A percentile compares a stretch with the other conserved stretches of the same genome.
These are phyloP conservation scores for Nomada ruficornis DNA, from an alignment of 2,888 invertebrate species.

Conservation along the genomic window DNA sequence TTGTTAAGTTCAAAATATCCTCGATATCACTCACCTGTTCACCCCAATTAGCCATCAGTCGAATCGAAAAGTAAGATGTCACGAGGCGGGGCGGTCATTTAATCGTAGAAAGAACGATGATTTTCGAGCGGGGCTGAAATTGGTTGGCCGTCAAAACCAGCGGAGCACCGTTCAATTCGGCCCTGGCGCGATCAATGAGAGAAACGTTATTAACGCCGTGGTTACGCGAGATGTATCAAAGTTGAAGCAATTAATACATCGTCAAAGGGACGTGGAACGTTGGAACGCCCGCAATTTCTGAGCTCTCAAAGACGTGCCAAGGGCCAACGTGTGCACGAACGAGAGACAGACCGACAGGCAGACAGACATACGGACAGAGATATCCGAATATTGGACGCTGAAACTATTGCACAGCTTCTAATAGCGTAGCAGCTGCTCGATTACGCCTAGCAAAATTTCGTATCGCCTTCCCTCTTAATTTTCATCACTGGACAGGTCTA, in stretches of 20 bases:
- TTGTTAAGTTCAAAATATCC: not conserved
- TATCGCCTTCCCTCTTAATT: not conserved
- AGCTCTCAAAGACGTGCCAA: constrained; percentile 53
- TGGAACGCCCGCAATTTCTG: constrained; percentile 66
- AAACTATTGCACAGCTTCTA: constrained; percentile 72
- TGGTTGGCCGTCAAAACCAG: constrained; percentile 18
- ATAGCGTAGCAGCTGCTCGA: constrained; percentile 65
- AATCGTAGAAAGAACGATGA: constrained; percentile 5
- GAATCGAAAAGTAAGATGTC: not conserved
- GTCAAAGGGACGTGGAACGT: constrained; percentile 69
- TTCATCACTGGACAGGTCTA: not conserved
- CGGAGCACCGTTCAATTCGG: constrained; percentile 6
- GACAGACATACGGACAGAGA: constrained; percentile 27
- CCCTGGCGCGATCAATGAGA: constrained; percentile 28
- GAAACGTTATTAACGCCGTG: constrained; percentile 56
- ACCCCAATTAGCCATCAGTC: not conserved
- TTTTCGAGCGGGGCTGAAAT: constrained; percentile 3
- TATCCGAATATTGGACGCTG: constrained; percentile 51
- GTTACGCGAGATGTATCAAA: constrained; percentile 72
- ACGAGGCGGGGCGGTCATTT: not conserved
- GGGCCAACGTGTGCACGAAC: too few species aligned
- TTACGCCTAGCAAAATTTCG: constrained; percentile 65
- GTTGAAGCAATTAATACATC: constrained; percentile 79
- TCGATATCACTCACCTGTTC: not conserved
- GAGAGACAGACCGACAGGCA: constrained; percentile 1